Percentiles rank a stretch among this genome's conserved stretches.
These are phyloP conservation scores for Caenorhabditis sinica DNA, from an alignment of 2,888 invertebrate species.

Conservation along the genomic window DNA sequence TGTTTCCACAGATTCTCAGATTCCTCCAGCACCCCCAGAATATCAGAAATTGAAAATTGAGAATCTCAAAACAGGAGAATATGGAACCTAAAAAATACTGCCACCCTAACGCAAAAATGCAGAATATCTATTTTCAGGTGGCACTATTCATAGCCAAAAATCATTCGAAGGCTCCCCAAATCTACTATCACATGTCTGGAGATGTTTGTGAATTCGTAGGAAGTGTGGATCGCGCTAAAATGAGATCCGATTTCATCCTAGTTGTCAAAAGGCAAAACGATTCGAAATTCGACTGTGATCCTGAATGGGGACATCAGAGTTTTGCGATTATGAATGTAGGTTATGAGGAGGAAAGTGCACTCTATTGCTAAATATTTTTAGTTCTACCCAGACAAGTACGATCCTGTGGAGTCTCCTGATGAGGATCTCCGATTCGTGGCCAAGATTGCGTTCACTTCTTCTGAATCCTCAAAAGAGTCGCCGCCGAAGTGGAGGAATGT, in stretches of 20 bases:
- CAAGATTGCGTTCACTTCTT: constrained; percentile 10
- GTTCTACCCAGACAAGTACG: constrained; percentile 15
- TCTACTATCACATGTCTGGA: background rate
- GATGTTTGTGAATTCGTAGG: constrained; percentile 56
- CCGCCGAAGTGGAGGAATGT: constrained; percentile 1
- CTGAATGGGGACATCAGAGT: constrained; percentile 57
- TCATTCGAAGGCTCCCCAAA: constrained; percentile 43
- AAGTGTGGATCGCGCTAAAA: constrained; percentile 44
- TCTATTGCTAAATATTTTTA: background rate
- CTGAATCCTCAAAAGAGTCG: background rate
- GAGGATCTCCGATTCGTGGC: background rate
- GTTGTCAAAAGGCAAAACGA: constrained; percentile 25
- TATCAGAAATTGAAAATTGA: too few relatives aligned
- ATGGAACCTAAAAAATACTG: too few relatives aligned
- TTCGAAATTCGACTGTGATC: constrained; percentile 41
- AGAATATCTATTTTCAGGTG: constrained; percentile 35
- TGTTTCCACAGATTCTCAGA: too few relatives aligned
- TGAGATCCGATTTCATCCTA: constrained; percentile 47
- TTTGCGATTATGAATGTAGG: constrained; percentile 43
- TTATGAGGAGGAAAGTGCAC: too few relatives aligned
- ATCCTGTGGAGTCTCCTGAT: background rate
- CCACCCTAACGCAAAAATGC: too few relatives aligned
- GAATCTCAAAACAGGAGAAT: background rate
- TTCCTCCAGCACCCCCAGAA: too few relatives aligned
- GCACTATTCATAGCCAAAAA: constrained; percentile 34